Conservation (phyloP, 1,140 invertebrate genomes). For the Anoplolepis gracilipes region DNA sequence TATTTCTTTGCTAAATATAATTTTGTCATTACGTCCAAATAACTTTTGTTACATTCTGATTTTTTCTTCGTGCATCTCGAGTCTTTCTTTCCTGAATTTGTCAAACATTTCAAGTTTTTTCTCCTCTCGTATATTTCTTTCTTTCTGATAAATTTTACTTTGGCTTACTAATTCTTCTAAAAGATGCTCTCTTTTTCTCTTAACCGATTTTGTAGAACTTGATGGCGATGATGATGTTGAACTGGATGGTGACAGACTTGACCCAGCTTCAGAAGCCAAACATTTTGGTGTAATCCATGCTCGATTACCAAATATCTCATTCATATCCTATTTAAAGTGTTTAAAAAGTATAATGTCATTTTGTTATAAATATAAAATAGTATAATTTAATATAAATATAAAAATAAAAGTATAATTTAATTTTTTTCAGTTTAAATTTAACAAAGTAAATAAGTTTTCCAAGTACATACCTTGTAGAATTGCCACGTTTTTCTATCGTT, state of each 20-base stretch:
- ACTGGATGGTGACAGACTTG: background rate
- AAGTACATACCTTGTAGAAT: constrained; percentile 1
- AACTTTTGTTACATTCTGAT: background rate
- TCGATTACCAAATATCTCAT: constrained; percentile 5
- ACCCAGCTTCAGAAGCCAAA: constrained; percentile 9
- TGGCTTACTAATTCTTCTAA: background rate
- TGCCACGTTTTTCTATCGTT: background rate
- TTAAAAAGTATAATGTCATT: background rate
- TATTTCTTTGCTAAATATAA: background rate
- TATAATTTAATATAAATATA: too few relatives aligned
- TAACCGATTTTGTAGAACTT: background rate
- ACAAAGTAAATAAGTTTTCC: background rate
- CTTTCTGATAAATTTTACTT: background rate
- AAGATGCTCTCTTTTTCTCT: background rate
- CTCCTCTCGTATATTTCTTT: background rate
- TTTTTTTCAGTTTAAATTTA: too few relatives aligned
- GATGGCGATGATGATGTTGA: background rate
- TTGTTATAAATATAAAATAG: too few relatives aligned
- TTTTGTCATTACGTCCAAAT: background rate
- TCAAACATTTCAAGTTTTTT: constrained; percentile 14
- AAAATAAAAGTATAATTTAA: too few relatives aligned
- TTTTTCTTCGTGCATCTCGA: background rate
- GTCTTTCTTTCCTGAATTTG: background rate
- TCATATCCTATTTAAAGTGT: background rate
- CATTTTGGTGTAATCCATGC: background rate